Percentiles rank a stretch among this genome's conserved stretches.
Evolutionary conservation across 2,888 invertebrate species (phyloP).

Genomic region (Nipponacmea schrenckii): DNA sequence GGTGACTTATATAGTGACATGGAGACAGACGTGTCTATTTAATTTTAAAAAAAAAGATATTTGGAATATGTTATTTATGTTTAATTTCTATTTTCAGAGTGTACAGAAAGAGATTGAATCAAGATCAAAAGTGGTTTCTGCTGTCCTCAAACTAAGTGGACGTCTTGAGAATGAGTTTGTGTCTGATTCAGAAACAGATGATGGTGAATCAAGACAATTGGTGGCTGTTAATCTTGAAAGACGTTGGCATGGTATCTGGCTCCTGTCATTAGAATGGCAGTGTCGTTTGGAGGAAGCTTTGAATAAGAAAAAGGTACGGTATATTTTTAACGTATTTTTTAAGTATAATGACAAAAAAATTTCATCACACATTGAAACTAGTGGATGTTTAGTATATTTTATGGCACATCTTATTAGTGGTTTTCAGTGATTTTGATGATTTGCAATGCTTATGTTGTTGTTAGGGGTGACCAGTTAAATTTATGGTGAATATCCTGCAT

Average conservation of each 20-base stretch:
- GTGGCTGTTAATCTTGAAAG: constrained; percentile 81
- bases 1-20: no score
- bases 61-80: background rate
- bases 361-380: no score
- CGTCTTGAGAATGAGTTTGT: constrained; percentile 52
- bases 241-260: constrained; percentile 89
- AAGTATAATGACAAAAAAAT: no score
- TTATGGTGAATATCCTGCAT: no score
- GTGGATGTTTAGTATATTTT: no score
- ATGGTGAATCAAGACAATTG: constrained; percentile 63
- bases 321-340: no score
- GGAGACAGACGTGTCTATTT: no score
- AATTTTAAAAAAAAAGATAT: no score
- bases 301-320: constrained; percentile 51
- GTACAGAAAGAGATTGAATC: constrained; percentile 93
- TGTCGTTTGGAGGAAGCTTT: constrained; percentile 81
- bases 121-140: constrained; percentile 70
- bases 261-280: constrained; percentile 91
- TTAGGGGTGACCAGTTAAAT: no score
- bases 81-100: constrained; percentile 74
- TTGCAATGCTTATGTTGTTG: no score
- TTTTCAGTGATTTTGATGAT: no score
- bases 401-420: no score
- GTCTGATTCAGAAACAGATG: constrained; percentile 28
- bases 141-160: constrained; percentile 66